These are phyloP conservation scores for Sterrhoptilus dennistouni DNA, from an alignment of 2,113 vertebrate species.

Conservation along the genomic window DNA sequence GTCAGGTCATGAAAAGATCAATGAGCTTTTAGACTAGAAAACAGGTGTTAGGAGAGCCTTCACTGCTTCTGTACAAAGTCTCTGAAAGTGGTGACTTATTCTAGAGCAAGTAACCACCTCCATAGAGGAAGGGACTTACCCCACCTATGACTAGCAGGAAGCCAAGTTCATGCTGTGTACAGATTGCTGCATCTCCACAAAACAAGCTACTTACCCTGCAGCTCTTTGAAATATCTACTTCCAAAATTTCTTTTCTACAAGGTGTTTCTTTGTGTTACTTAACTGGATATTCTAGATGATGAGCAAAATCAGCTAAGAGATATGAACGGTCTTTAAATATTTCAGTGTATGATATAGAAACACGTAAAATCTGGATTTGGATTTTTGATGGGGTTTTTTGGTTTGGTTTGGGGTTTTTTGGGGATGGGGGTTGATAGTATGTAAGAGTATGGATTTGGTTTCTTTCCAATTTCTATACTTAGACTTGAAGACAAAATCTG, in stretches of 20 bases:
- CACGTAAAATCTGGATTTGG: neutral
- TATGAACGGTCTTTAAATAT: neutral
- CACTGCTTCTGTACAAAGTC: neutral
- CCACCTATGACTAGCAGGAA: neutral
- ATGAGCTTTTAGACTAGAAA: neutral
- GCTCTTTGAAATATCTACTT: neutral
- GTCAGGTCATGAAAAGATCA: neutral
- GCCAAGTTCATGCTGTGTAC: neutral
- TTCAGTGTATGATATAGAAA: neutral
- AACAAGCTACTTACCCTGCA: neutral
- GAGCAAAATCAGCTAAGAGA: neutral
- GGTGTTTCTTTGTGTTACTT: neutral
- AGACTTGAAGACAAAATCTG: neutral
- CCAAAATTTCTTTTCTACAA: neutral
- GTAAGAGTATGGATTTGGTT: neutral
- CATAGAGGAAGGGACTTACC: neutral
- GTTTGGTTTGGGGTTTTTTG: neutral
- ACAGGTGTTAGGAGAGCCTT: neutral
- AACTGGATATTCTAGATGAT: neutral
- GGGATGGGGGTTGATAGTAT: neutral
- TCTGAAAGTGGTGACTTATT: neutral
- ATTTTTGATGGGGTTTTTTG: fast-evolving
- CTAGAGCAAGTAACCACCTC: neutral
- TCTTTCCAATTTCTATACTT: neutral
- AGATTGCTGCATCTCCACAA: neutral